Conservation (phyloP, 2,888 invertebrate genomes). For the Odontocerum albicorne region DNA sequence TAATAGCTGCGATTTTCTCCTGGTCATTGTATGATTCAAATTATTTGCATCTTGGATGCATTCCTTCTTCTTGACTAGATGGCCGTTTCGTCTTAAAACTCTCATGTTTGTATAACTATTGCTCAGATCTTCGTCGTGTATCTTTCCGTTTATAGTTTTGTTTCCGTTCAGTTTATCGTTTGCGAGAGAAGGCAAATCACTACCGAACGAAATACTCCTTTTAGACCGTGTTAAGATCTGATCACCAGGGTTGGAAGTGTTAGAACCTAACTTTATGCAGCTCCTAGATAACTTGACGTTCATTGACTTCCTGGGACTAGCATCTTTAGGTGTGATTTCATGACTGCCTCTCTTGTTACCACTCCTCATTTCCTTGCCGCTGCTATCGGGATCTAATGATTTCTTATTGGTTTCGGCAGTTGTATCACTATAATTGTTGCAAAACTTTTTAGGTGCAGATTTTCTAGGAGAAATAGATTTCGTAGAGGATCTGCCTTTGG, state of each 20-base stretch:
- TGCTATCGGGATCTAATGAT: neutral
- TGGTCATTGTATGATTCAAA: slow-evolving; percentile 1
- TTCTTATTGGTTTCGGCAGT: neutral
- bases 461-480: slow-evolving; percentile 11
- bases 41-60: neutral
- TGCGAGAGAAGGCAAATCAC: slow-evolving; percentile 7
- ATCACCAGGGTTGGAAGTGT: slow-evolving; percentile 2
- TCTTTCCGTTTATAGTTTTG: slow-evolving; percentile 3
- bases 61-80: slow-evolving; percentile 1
- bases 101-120: neutral
- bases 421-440: neutral
- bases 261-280: slow-evolving; percentile 19
- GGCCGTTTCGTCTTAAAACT: slow-evolving; percentile 13
- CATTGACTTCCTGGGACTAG: slow-evolving; percentile 29
- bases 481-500: neutral
- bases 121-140: neutral
- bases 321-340: slow-evolving; percentile 22
- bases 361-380: neutral
- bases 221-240: slow-evolving; percentile 25
- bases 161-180: neutral
- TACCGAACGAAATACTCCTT: slow-evolving; percentile 31
- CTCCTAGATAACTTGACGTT: slow-evolving; percentile 17
- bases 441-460: neutral
- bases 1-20: slow-evolving; percentile 10
- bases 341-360: neutral